Evolutionary conservation across 2,797 vertebrate genomes (phyloP).

Genomic region (Todus mexicanus): DNA sequence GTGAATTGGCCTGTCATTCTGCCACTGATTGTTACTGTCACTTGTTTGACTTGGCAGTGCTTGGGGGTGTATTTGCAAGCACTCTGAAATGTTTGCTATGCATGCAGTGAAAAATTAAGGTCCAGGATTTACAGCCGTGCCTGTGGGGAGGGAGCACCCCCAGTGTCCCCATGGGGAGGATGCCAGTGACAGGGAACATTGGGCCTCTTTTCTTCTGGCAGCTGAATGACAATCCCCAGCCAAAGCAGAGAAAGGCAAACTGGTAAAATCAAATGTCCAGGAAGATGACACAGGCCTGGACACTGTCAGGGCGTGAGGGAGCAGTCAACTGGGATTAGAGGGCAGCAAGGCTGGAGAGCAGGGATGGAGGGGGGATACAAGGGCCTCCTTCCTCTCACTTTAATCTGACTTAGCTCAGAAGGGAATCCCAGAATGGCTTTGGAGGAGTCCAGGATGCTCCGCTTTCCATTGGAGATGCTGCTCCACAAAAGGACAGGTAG

Average conservation of each 20-base stretch:
- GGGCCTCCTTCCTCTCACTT: neutral
- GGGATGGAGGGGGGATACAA: neutral
- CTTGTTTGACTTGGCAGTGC: slow-evolving; percentile 1
- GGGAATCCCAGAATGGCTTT: neutral
- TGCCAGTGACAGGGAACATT: neutral
- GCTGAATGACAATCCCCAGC: slow-evolving; percentile 1
- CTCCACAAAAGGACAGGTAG: neutral
- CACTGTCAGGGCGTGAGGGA: neutral
- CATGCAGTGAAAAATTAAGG: neutral
- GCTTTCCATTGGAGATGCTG: neutral
- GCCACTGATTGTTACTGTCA: slow-evolving; percentile 10
- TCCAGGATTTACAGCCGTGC: neutral
- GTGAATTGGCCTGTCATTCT: slow-evolving; percentile 34
- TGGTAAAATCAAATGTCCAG: neutral
- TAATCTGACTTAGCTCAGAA: neutral
- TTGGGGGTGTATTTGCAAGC: neutral
- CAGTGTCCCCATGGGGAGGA: neutral
- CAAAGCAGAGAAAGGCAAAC: neutral
- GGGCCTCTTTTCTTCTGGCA: slow-evolving; percentile 2
- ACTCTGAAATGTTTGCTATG: neutral
- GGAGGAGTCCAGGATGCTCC: rapidly evolving
- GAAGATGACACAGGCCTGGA: neutral
- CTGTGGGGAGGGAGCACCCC: neutral
- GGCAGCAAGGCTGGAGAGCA: neutral
- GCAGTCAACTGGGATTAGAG: neutral